These are phyloP conservation scores for Phoxinus dragarum DNA, from an alignment of 2,797 vertebrate genomes.

Conservation along the genomic window DNA sequence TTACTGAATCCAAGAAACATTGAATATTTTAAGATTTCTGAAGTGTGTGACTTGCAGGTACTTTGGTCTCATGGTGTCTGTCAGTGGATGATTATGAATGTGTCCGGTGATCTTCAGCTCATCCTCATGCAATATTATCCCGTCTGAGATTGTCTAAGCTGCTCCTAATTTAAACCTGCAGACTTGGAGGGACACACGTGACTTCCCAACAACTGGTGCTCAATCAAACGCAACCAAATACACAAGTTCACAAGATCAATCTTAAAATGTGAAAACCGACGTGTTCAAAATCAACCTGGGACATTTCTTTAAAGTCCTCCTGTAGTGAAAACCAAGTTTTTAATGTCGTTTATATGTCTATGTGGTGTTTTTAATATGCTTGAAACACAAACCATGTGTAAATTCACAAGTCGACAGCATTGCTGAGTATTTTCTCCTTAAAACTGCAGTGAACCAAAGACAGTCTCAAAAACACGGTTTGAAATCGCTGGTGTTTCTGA, in stretches of 20 bases:
- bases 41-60: background rate
- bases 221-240: background rate
- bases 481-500: too few species aligned
- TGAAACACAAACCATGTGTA: too few species aligned
- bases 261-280: background rate
- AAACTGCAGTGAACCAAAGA: too few species aligned
- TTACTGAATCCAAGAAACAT: background rate
- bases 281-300: background rate
- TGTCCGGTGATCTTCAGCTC: conserved; percentile 36
- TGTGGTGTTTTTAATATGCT: too few species aligned
- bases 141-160: background rate
- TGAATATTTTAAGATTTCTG: background rate
- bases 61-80: background rate
- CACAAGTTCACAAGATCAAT: background rate
- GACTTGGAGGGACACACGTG: conserved; percentile 2
- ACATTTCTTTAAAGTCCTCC: too few species aligned
- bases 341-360: too few species aligned
- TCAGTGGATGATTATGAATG: conserved; percentile 7
- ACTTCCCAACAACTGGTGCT: background rate
- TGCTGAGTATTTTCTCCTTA: too few species aligned
- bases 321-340: too few species aligned
- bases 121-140: conserved; percentile 45
- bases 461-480: too few species aligned
- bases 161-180: conserved; percentile 22
- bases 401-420: too few species aligned